Conservation (phyloP, 2,797 vertebrate species). For the Harpagifer antarcticus region DNA sequence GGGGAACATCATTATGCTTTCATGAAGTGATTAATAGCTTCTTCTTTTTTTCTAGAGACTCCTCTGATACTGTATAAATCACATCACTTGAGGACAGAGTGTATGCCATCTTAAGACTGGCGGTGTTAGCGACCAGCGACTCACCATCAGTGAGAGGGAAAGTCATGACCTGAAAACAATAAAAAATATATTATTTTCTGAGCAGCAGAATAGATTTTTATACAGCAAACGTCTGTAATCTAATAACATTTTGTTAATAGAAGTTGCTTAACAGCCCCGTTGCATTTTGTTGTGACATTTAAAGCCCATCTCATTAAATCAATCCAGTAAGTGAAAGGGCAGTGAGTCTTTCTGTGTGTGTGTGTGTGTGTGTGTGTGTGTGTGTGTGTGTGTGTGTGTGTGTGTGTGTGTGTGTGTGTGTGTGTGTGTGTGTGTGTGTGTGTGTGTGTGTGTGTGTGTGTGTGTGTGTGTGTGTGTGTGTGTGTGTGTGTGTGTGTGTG, state of each 20-base stretch:
- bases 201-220: neutral
- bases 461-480: too few relatives aligned
- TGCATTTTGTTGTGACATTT: slow-evolving; percentile 26
- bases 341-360: neutral
- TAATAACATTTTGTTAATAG: neutral
- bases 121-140: neutral
- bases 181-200: neutral
- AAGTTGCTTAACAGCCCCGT: neutral
- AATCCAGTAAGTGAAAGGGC: neutral
- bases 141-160: too few relatives aligned
- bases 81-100: neutral
- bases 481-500: too few relatives aligned
- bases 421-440: too few relatives aligned
- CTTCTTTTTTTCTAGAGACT: neutral
- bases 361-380: too few relatives aligned
- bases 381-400: too few relatives aligned
- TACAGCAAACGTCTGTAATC: neutral
- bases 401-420: too few relatives aligned
- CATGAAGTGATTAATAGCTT: slow-evolving; percentile 2
- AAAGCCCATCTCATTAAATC: slow-evolving; percentile 8
- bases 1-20: slow-evolving; percentile 13
- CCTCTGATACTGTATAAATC: neutral
- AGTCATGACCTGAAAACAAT: neutral
- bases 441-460: too few relatives aligned
- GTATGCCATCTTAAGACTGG: neutral